Evolutionary conservation across 2,888 invertebrate species (phyloP), one percentile per base, ranked within the genome.

Genomic region (Sarcophaga subvicina): DNA sequence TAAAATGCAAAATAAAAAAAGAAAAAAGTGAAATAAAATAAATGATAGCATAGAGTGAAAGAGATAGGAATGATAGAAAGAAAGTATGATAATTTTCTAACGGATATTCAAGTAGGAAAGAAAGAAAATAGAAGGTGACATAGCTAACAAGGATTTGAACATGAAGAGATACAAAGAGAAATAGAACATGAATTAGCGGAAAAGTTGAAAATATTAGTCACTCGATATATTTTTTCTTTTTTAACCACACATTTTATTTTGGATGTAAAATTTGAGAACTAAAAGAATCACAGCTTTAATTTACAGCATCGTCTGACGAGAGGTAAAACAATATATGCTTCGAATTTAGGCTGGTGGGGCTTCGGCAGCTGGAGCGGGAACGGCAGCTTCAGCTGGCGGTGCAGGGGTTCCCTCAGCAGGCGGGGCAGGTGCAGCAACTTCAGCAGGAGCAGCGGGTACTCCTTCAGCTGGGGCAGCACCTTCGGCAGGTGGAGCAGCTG

Each of bases 321-420:
- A 14, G 20, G 17, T 45, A n/a, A 37, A 8, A 37, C 2, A 37
- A 10, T 37, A 37, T 14, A 37, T 27, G 20, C 2, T 14, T 14
- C 12, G 14, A 14, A 54, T 87, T 88, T 90, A 90, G 62, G 91
- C 89, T 47, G 90, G 88, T 77, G 90, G 89, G 47, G 89, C 88
- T 47, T 89, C 90, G 63, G 89, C 87, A 17, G 73, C 85, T 0
- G 88, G 87, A 45, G 88, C 89, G 47, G 88, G 88, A 14, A 88
- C 45, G n/a, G 70, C 87, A 12, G 84, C 79, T n/a, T 69, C 78
- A 2, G 78, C 62, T n/a, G 75, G 22, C 2, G 63, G 63, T 6
- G 64, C 88, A 11, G 84, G 80, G 5, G 85, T 11, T 5, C 88
- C 88, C 0, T 88, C 87, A 37, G 78, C 69, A 27, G 73, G 22